Evolutionary conservation across 2,797 vertebrate genomes (phyloP).

Genomic region (Synanceia verrucosa): DNA sequence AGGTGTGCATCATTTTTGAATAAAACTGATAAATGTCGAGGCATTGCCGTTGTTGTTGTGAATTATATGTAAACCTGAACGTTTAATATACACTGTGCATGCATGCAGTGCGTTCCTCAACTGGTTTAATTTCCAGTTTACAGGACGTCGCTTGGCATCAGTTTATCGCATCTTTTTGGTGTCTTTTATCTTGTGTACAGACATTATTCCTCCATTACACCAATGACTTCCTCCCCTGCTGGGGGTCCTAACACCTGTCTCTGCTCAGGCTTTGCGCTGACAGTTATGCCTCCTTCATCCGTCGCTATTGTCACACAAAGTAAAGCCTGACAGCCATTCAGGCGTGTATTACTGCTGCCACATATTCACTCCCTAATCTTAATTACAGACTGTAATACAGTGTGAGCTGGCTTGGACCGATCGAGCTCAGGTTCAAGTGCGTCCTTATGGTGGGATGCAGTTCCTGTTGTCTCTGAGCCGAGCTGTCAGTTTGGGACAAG

Average conservation of each 20-base stretch:
- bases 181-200: conserved; percentile 13
- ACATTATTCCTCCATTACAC: conserved; percentile 29
- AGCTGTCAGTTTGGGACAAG: conserved; percentile 74
- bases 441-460: conserved; percentile 46
- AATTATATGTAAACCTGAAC: neutral
- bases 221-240: conserved; percentile 15
- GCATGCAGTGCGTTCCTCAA: neutral
- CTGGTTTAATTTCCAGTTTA: neutral
- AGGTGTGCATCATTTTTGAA: neutral
- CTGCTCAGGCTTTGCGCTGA: conserved; percentile 45
- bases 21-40: neutral
- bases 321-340: conserved; percentile 60
- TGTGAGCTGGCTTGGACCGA: conserved; percentile 31
- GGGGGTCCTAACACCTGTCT: conserved; percentile 43
- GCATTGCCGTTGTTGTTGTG: no score
- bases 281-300: conserved; percentile 50
- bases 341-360: conserved; percentile 56
- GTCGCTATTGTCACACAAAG: conserved; percentile 44
- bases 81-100: neutral
- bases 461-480: conserved; percentile 59
- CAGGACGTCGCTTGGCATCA: neutral
- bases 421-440: conserved; percentile 58
- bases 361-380: conserved; percentile 62
- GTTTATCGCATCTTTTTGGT: neutral
- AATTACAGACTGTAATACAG: conserved; percentile 63